These are phyloP conservation scores for Nasua narica DNA, from an alignment of 2,797 vertebrate species.

Conservation along the genomic window DNA sequence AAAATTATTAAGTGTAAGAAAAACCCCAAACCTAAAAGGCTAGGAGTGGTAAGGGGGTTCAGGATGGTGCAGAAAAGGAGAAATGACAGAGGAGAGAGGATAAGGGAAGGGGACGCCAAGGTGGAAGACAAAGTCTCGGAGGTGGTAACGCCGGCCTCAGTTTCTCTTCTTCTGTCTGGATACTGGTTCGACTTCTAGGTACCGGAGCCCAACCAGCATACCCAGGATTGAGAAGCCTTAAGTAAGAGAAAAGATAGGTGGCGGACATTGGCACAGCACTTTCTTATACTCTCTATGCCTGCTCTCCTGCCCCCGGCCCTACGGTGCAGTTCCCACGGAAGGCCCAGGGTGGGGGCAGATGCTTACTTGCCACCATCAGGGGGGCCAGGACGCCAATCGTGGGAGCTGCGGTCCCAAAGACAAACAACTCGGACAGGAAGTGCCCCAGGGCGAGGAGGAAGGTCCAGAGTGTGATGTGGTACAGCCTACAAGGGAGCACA, in stretches of 20 bases:
- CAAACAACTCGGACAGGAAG: conserved; percentile 93
- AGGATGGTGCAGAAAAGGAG: neutral
- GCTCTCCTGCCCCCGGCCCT: neutral
- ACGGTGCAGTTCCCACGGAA: neutral
- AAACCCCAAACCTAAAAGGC: neutral
- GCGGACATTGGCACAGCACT: neutral
- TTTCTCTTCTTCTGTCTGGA: conserved; percentile 93
- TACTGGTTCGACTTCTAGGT: conserved; percentile 86
- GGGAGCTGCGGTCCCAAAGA: conserved; percentile 94
- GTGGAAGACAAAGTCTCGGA: neutral
- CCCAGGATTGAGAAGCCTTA: conserved; percentile 93
- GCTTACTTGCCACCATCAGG: conserved; percentile 96
- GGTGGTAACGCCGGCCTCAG: conserved; percentile 77
- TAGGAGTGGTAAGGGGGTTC: neutral
- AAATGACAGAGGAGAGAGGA: neutral
- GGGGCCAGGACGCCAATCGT: conserved; percentile 96
- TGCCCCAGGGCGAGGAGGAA: conserved; percentile 95
- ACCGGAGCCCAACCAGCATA: conserved; percentile 94
- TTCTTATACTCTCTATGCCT: neutral
- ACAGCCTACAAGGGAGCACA: conserved; percentile 86
- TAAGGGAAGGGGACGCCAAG: neutral
- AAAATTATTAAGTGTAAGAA: neutral
- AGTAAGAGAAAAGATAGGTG: conserved; percentile 6
- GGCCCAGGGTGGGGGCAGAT: neutral
- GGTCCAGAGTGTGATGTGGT: conserved; percentile 95